Conservation (phyloP, 2,797 vertebrate genomes). For the Alosa sapidissima region DNA sequence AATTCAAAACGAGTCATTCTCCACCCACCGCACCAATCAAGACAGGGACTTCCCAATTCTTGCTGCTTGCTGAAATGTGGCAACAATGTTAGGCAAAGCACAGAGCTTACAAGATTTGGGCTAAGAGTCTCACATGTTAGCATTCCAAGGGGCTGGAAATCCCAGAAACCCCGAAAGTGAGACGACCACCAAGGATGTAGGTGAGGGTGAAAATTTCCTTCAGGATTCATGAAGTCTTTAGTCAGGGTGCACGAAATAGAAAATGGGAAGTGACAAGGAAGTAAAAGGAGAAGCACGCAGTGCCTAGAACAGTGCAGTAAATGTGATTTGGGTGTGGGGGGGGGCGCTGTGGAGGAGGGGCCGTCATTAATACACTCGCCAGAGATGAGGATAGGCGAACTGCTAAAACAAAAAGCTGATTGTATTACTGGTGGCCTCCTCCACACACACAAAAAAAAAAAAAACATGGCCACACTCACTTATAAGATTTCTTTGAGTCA, state of each 20-base stretch:
- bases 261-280: background rate
- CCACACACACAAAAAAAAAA: background rate
- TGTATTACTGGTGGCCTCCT: slow-evolving; percentile 28
- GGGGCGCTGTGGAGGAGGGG: background rate
- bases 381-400: slow-evolving; percentile 30
- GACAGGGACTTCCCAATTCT: background rate
- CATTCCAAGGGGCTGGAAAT: background rate
- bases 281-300: background rate
- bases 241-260: background rate
- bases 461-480: slow-evolving; percentile 26
- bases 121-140: background rate
- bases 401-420: slow-evolving; percentile 37
- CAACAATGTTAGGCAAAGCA: background rate
- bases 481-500: slow-evolving; percentile 36
- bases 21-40: background rate
- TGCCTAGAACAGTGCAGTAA: background rate
- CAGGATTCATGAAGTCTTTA: background rate
- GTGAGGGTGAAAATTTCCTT: no score
- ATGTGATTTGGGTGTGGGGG: background rate
- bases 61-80: background rate
- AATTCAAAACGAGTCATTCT: background rate
- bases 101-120: background rate
- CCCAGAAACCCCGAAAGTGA: background rate
- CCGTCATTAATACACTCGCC: slow-evolving; percentile 33
- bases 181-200: background rate